Percentiles rank a stretch among this genome's conserved stretches.
Evolutionary conservation across 2,797 vertebrate species (phyloP).

Genomic region (Hippocampus kuda): DNA sequence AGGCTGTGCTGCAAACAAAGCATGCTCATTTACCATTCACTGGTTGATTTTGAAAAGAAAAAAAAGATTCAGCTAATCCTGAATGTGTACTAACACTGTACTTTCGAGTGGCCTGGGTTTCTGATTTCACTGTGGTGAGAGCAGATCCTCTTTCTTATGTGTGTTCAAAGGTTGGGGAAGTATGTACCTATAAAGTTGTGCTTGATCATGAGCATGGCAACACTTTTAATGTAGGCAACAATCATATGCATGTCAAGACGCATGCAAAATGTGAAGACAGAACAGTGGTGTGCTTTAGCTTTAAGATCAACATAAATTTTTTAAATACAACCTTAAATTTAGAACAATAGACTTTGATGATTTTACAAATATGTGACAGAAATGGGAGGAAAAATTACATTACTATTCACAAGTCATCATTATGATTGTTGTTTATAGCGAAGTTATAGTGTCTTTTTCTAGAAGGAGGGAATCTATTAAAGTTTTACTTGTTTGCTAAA

Average conservation of each 20-base stretch:
- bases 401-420: no score
- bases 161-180: slow-evolving; percentile 20
- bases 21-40: slow-evolving; percentile 61
- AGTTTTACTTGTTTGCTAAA: no score
- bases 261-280: no score
- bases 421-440: no score
- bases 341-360: background rate
- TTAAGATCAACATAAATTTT: background rate
- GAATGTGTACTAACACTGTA: slow-evolving; percentile 3
- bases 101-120: slow-evolving; percentile 21
- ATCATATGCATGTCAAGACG: background rate
- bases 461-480: no score
- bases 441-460: no score
- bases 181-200: slow-evolving; percentile 6
- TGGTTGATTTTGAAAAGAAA: slow-evolving; percentile 52
- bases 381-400: no score
- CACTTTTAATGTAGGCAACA: background rate
- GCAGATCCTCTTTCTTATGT: slow-evolving; percentile 25
- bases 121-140: slow-evolving; percentile 47
- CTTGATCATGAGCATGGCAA: slow-evolving; percentile 9
- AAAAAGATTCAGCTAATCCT: slow-evolving; percentile 30
- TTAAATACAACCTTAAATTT: background rate
- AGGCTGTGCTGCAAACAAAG: slow-evolving; percentile 44
- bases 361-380: background rate
- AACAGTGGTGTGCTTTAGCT: background rate